Conservation (phyloP, 2,113 vertebrate species). For the Eonycteris spelaea region DNA sequence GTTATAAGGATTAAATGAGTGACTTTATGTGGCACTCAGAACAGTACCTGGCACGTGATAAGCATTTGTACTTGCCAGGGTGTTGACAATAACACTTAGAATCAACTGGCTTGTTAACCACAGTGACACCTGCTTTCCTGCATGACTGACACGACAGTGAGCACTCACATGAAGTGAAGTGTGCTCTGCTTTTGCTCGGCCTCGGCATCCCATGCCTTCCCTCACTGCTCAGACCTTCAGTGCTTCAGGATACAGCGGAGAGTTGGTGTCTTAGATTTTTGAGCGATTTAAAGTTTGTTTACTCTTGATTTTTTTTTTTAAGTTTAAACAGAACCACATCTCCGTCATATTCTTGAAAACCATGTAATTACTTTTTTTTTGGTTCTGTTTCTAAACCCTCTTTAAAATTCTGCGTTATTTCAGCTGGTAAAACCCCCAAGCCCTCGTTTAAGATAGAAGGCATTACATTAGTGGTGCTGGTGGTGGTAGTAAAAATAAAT, state of each 20-base stretch:
- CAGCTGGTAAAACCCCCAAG: not conserved
- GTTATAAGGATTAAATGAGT: not conserved
- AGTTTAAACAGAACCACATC: not conserved
- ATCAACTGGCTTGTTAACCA: not conserved
- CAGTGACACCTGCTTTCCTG: not conserved
- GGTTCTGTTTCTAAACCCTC: not conserved
- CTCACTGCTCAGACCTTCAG: not conserved
- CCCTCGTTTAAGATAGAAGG: not conserved
- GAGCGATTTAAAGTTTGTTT: not conserved
- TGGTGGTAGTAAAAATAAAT: not conserved
- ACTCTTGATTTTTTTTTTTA: not conserved
- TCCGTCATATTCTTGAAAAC: constrained; percentile 37
- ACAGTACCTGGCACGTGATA: accelerated
- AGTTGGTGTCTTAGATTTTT: not conserved
- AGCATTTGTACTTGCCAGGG: not conserved
- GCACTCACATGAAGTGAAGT: too few species aligned
- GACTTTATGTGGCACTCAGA: not conserved
- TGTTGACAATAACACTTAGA: not conserved
- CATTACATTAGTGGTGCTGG: not conserved
- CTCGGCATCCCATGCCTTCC: not conserved
- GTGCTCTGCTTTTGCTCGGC: not conserved
- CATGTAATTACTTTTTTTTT: not conserved
- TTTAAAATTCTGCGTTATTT: not conserved
- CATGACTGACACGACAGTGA: accelerated
- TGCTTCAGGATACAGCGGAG: not conserved